These are phyloP conservation scores for Hyles euphorbiae DNA, from an alignment of 1,140 invertebrate genomes.

Conservation along the genomic window DNA sequence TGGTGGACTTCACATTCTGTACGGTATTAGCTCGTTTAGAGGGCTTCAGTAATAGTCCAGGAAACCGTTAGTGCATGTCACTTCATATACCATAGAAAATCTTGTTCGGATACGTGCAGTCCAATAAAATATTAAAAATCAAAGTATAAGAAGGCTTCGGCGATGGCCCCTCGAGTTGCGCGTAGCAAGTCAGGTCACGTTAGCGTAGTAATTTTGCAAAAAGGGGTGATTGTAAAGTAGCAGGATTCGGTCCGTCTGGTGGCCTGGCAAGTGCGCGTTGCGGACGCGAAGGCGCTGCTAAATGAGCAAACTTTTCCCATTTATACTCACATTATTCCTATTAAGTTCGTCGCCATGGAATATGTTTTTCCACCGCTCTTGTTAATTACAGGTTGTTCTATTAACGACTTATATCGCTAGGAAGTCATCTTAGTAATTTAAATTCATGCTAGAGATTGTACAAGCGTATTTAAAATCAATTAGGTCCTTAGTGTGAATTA, in stretches of 20 bases:
- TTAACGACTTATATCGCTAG: slow-evolving; percentile 36
- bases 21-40: no score
- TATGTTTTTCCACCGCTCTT: slow-evolving; percentile 33
- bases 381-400: slow-evolving; percentile 39
- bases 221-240: slow-evolving; percentile 52
- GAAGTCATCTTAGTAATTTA: no score
- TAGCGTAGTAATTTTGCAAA: slow-evolving; percentile 52
- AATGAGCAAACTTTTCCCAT: slow-evolving; percentile 67
- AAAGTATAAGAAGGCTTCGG: no score
- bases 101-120: no score
- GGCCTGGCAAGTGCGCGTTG: slow-evolving; percentile 22
- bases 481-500: no score
- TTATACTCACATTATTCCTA: slow-evolving; percentile 62
- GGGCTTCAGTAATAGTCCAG: no score
- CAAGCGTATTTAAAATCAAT: no score
- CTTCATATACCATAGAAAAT: no score
- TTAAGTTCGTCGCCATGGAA: slow-evolving; percentile 47
- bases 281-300: slow-evolving; percentile 41
- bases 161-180: slow-evolving; percentile 8
- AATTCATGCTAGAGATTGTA: no score
- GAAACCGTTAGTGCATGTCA: no score
- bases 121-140: no score
- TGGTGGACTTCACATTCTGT: no score
- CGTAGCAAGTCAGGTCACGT: slow-evolving; percentile 40
- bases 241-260: slow-evolving; percentile 33